Base-by-base conservation (phyloP, 2,888 invertebrate genomes). In the Hemithea aestivaria region DNA sequence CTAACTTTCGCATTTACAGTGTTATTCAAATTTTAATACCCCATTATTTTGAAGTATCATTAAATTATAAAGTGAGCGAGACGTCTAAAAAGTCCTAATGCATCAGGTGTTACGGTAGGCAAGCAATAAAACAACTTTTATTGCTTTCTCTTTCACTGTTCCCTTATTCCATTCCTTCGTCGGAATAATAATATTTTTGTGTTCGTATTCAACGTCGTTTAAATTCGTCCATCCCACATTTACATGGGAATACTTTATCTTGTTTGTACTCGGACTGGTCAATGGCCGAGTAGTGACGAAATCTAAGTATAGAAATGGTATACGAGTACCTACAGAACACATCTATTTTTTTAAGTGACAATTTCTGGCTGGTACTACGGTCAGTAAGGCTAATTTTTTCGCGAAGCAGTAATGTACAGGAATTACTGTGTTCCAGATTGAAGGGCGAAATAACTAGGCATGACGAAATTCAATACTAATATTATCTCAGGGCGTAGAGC, bases 91-190 rank as follows among this genome's bases (percentile, higher is more conserved):
- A 63, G 68, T 76, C 67, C 73, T 78, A 74, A 75, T 58, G 67
- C 63, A 63, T 68, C 80, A 81, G 78, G 78, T 80, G 79, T 68
- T 72, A 67, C 60, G 54, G 54, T 51, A 53, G 61, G 51, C 60
- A 53, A 54, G 61, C 63, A 66, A 69, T 76, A 75, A 78, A 77
- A 72, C 66, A 71, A 75, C 64, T 75, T 79, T 78, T 77, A 79
- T 77, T 70, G 66, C 62, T 69, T 71, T 73, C 64, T 58, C 62
- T 69, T 77, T 76, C 66, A 72, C 64, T 62, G 61, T 65, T 69
- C 61, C 63, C 58, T 67, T 62, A 62, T 68, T 67, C 56, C 58
- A 56, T 66, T 63, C 35, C 62, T 65, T 61, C 51, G 56, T 40
- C 42, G 47, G 58, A 53, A 57, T 61, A 66, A 64, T 66, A 58